These are phyloP conservation scores for Gymnorhina tibicen DNA, from an alignment of 2,113 vertebrate genomes.

Conservation along the genomic window DNA sequence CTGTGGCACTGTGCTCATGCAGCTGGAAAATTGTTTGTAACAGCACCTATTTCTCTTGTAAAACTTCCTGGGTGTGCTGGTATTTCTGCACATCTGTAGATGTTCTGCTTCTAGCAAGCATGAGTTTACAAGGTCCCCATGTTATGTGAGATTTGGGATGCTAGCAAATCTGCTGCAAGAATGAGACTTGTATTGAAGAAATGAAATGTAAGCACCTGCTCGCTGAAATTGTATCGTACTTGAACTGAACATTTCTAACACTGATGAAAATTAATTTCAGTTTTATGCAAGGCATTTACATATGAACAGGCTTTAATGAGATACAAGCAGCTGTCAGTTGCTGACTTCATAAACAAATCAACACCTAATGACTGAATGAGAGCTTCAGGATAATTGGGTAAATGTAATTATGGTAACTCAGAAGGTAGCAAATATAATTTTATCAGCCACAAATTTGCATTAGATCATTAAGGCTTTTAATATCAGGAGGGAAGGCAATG, in stretches of 20 bases:
- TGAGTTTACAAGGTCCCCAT: background rate
- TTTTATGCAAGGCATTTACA: slow-evolving; percentile 77
- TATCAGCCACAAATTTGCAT: slow-evolving; percentile 62
- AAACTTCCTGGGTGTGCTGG: background rate
- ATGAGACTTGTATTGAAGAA: background rate
- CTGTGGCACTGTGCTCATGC: background rate
- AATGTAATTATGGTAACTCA: slow-evolving; percentile 74
- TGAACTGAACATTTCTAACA: slow-evolving; percentile 63
- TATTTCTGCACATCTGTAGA: slow-evolving; percentile 33
- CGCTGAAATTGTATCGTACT: slow-evolving; percentile 48
- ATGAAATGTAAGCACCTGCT: slow-evolving; percentile 57
- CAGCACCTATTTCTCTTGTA: background rate
- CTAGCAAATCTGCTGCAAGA: background rate
- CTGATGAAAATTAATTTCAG: slow-evolving; percentile 76
- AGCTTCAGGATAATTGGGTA: slow-evolving; percentile 73
- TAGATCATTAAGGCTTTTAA: slow-evolving; percentile 48
- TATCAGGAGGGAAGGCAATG: slow-evolving; percentile 29
- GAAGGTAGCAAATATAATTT: slow-evolving; percentile 71
- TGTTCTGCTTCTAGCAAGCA: background rate
- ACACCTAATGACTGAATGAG: slow-evolving; percentile 74
- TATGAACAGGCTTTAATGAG: slow-evolving; percentile 77
- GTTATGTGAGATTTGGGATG: background rate
- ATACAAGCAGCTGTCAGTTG: slow-evolving; percentile 75
- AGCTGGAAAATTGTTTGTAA: background rate
- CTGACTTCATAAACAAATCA: slow-evolving; percentile 80